A percentile compares a stretch with the other conserved stretches of the same genome.
Conservation (phyloP, 2,797 vertebrate species). For the Emys orbicularis region DNA sequence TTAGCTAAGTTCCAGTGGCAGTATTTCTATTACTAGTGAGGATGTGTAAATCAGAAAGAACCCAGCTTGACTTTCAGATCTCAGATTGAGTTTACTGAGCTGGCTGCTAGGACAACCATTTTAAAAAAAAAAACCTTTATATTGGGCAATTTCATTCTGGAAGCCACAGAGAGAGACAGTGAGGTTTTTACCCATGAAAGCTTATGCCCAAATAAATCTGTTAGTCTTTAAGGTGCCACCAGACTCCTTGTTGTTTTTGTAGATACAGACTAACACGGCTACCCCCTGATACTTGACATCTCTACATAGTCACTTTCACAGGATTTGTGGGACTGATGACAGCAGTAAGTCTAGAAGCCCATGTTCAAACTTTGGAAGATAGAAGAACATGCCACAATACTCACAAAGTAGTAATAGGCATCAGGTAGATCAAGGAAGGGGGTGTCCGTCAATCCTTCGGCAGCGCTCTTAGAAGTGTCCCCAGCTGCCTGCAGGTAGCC, state of each 20-base stretch:
- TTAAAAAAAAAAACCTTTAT: not conserved
- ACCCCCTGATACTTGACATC: not conserved
- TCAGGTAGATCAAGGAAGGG: constrained; percentile 88
- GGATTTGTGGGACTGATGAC: not conserved
- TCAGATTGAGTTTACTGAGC: not conserved
- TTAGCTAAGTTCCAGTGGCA: not conserved
- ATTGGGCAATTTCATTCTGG: not conserved
- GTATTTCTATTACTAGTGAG: not conserved
- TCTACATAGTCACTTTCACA: not conserved
- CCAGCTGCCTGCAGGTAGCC: constrained; percentile 94
- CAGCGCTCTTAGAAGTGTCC: constrained; percentile 88
- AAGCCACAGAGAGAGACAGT: not conserved
- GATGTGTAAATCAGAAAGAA: not conserved
- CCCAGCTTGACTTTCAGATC: not conserved
- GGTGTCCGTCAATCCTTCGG: constrained; percentile 82
- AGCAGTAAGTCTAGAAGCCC: not conserved
- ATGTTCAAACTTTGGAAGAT: not conserved
- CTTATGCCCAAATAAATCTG: too few species aligned
- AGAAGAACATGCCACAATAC: constrained; percentile 44
- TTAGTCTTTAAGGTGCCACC: too few species aligned
- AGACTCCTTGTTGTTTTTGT: too few species aligned
- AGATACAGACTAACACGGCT: too few species aligned
- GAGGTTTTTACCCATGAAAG: too few species aligned
- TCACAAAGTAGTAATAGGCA: constrained; percentile 97
- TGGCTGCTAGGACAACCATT: not conserved